Evolutionary conservation across 2,888 invertebrate species (phyloP), one percentile per base, ranked within the genome.

Genomic region (Agrilus mali): DNA sequence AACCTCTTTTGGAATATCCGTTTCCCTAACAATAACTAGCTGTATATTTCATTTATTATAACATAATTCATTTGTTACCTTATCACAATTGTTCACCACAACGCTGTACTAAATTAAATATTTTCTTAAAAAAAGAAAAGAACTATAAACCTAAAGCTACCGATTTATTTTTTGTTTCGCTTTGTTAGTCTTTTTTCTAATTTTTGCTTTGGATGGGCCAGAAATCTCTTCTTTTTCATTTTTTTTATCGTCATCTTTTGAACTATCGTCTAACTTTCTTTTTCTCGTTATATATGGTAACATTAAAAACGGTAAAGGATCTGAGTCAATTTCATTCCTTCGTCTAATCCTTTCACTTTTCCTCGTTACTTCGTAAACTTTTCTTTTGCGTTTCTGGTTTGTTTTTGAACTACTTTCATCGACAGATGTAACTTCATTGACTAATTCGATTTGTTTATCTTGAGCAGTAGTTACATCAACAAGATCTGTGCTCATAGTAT

Each of bases 261-360:
- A 40, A 15, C 42, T 36, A 12, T 50, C 47, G 16, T 47, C 45
- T 5, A 53, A 49, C 36, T 57, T 57, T n/a, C 57, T 43, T 51
- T 63, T 63, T 22, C 54, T 46, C 36, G 53, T 57, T 41, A 53
- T 47, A 14, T 55, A 54, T 38, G 56, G 53, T 27, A 59, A 47
- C 5, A 54, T 40, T 7, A 50, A 37, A 40, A 53, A 50, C 8
- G 46, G 46, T 13, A 53, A 31, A 41, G 57, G 45, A 43, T 60
- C 60, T 22, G 56, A 43, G 47, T 66, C 64, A 31, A 65, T 58
- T 52, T 65, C 65, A 27, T 46, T 43, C 22, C 57, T 51, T 47
- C 63, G 50, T 33, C 61, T 52, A 47, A 67, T 65, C 42, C 67
- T 51, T 42, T 66, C 66, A 48, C 66, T 66, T 45, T 61, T 60